Percentiles rank a stretch among this genome's conserved stretches.
Conservation (phyloP, 2,113 vertebrate species). For the Prolemur simus region DNA sequence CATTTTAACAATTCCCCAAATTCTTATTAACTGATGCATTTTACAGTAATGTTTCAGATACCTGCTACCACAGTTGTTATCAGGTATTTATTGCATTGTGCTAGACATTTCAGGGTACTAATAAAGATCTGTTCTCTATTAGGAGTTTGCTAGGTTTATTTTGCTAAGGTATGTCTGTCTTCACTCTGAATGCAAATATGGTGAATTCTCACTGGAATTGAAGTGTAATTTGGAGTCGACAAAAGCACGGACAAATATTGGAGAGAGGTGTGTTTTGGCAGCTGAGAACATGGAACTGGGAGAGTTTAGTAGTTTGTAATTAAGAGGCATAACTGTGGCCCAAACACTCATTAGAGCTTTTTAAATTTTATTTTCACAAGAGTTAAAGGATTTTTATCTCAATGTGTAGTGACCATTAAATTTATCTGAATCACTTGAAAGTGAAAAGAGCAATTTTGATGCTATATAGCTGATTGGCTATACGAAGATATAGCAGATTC, state of each 20-base stretch:
- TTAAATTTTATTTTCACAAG: not conserved
- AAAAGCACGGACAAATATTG: not conserved
- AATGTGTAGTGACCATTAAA: not conserved
- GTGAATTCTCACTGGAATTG: not conserved
- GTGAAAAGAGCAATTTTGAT: not conserved
- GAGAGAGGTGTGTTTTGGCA: not conserved
- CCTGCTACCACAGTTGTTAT: too few relatives aligned
- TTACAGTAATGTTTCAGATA: not conserved
- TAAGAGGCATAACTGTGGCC: not conserved
- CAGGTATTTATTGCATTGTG: not conserved
- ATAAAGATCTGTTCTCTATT: not conserved
- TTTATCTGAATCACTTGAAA: not conserved
- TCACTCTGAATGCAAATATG: not conserved
- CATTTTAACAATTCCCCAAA: not conserved
- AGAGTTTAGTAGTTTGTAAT: not conserved
- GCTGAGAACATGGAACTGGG: not conserved
- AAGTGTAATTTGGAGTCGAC: not conserved
- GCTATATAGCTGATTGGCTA: fast-evolving
- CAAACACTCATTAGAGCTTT: not conserved
- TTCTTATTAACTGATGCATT: not conserved
- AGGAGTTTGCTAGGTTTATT: not conserved
- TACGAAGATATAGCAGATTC: not conserved
- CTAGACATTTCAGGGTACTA: not conserved
- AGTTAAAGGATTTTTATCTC: not conserved
- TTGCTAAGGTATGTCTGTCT: not conserved